These are phyloP conservation scores for Smutsia temminckii DNA, from an alignment of 2,797 vertebrate genomes.

Conservation along the genomic window DNA sequence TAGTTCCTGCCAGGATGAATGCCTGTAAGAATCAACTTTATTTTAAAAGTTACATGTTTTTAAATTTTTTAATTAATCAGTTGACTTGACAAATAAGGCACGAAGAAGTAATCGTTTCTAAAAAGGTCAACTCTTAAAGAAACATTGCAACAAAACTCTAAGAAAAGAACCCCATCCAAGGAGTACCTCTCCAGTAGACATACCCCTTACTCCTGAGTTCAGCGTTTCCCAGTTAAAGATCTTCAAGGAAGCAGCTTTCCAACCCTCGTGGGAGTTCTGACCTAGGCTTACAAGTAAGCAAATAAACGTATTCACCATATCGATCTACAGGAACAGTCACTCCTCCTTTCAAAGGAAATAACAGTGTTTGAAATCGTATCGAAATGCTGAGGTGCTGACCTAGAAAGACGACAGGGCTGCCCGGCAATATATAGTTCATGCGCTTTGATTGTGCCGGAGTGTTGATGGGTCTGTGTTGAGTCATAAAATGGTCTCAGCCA, in stretches of 20 bases:
- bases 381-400: not conserved
- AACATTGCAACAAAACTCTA: not conserved
- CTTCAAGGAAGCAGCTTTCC: not conserved
- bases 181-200: not conserved
- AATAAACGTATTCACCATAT: not conserved
- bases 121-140: not conserved
- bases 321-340: not conserved
- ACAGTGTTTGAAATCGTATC: not conserved
- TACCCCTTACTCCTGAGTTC: not conserved
- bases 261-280: not conserved
- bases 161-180: not conserved
- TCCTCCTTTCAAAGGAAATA: conserved; percentile 2
- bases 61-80: not conserved
- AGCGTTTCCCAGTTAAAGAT: not conserved
- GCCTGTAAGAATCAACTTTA: not conserved
- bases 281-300: not conserved
- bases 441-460: conserved; percentile 16
- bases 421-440: not conserved
- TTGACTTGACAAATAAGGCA: not conserved
- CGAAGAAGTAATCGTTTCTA: not conserved
- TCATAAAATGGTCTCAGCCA: conserved; percentile 58
- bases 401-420: conserved; percentile 1
- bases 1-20: not conserved
- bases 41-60: not conserved
- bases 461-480: conserved; percentile 42